phyloP scores from a whole-genome alignment of 2,888 invertebrate genomes.

The Meta bourneti region DNA sequence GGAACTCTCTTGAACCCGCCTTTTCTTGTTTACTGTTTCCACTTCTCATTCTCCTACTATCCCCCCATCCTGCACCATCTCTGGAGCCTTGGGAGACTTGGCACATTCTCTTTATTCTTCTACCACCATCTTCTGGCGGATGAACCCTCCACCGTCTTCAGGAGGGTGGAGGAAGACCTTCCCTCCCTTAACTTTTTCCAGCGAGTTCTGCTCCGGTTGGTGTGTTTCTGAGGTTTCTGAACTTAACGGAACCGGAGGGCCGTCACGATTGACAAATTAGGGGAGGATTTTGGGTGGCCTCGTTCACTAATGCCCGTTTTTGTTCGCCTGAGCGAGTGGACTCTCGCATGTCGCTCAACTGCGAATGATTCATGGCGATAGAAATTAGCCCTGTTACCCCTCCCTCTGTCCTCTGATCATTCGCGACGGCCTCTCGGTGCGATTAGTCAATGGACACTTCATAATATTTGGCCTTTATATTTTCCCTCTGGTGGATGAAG shows the following conservation, averaged over 20 bases:
- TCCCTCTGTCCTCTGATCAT: constrained; percentile 2
- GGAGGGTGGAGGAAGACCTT: constrained; percentile 28
- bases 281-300: constrained; percentile 37
- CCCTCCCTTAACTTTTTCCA: neutral
- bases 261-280: constrained; percentile 68
- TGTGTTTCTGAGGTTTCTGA: constrained; percentile 21
- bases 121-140: neutral
- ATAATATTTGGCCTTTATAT: neutral
- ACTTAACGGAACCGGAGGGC: constrained; percentile 16
- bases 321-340: constrained; percentile 36
- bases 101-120: constrained; percentile 34
- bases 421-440: neutral
- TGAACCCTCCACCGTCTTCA: neutral
- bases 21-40: constrained; percentile 66
- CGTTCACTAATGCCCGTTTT: constrained; percentile 49
- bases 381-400: constrained; percentile 31
- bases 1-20: constrained; percentile 40
- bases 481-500: neutral
- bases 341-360: constrained; percentile 42
- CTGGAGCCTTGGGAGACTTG: constrained; percentile 32
- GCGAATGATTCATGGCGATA: constrained; percentile 46
- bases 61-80: neutral
- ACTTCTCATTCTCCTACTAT: neutral
- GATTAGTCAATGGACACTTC: neutral
- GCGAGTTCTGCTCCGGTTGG: constrained; percentile 45